Evolutionary conservation across 2,113 vertebrate species (phyloP), one percentile per base, ranked within the genome.

Genomic region (Trochalopteron elliotii): DNA sequence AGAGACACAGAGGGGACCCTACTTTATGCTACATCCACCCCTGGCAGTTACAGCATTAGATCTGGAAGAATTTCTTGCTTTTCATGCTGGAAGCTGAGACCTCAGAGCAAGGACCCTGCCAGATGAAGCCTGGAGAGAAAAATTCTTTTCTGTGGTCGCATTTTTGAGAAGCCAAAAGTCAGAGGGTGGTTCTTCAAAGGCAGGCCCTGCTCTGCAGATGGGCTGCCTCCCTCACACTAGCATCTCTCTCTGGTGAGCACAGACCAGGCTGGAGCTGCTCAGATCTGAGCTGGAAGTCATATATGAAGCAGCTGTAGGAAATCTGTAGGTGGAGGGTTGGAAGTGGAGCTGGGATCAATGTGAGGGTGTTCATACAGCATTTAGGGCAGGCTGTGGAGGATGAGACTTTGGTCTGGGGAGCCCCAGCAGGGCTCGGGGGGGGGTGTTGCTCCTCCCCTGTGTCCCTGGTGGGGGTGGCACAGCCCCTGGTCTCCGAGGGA

Each of bases 181-280:
- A 85, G 53, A 86, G 50, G 35, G 82, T 85, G 55, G 78, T 6
- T 95, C 42, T 95, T 94, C 89, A 96, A 94, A 96, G 89, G 91
- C 95, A 61, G 2, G 67, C 42, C 61, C 90, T 96, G 90, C 90
- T 93, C 49, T 0, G 11, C 93, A 96, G 68, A 94, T 92, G 94
- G 64, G 91, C 74, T 57, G 37, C 24, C 40, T 76, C 77, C 56
- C 24, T 0, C 64, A 40, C 40, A 68, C n/a, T 15, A 18, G 37
- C 21, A 4, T 21, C 88, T 72, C 50, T 42, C 20, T 37, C 35
- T 69, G 31, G 4, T 50, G 55, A 63, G 52, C 16, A 9, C 49
- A 64, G n/a, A 15, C 28, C 61, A 50, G 49, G 39, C 74, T 63
- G 53, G 7, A 1, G 16, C 83, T 60, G 65, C 63, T 89, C 67